phyloP scores from a whole-genome alignment of 2,797 vertebrate species.

The Percopsis omiscomaycus region DNA sequence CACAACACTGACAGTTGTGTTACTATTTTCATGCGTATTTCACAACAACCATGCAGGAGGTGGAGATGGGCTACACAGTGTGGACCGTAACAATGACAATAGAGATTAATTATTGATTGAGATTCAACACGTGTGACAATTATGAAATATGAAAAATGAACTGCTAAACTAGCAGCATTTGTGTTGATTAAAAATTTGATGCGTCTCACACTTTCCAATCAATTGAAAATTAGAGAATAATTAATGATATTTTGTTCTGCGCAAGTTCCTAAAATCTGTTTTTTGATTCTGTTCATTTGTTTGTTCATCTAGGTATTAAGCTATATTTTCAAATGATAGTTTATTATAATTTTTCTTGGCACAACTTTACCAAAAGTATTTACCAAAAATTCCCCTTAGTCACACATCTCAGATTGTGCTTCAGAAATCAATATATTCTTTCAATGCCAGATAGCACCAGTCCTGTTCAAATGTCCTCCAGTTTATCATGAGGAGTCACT shows the following conservation, averaged over 20 bases:
- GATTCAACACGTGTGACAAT: slow-evolving; percentile 26
- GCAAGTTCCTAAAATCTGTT: slow-evolving; percentile 45
- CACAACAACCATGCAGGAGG: slow-evolving; percentile 58
- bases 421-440: slow-evolving; percentile 30
- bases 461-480: slow-evolving; percentile 23
- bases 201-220: slow-evolving; percentile 26
- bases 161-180: slow-evolving; percentile 35
- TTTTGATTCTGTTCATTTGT: slow-evolving; percentile 41
- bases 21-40: slow-evolving; percentile 64
- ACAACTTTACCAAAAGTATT: slow-evolving; percentile 35
- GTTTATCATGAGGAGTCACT: not conserved
- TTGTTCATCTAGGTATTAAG: slow-evolving; percentile 38
- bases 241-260: slow-evolving; percentile 27
- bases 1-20: slow-evolving; percentile 48
- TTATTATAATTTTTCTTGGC: slow-evolving; percentile 43
- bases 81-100: slow-evolving; percentile 31
- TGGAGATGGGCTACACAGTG: slow-evolving; percentile 43
- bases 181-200: slow-evolving; percentile 49
- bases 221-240: slow-evolving; percentile 13
- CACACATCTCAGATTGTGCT: not conserved
- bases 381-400: no score
- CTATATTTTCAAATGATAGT: slow-evolving; percentile 32
- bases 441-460: slow-evolving; percentile 10
- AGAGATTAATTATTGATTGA: slow-evolving; percentile 34
- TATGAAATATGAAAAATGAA: slow-evolving; percentile 34